Evolutionary conservation across 2,113 vertebrate genomes (phyloP).

Genomic region (Phocoena phocoena): DNA sequence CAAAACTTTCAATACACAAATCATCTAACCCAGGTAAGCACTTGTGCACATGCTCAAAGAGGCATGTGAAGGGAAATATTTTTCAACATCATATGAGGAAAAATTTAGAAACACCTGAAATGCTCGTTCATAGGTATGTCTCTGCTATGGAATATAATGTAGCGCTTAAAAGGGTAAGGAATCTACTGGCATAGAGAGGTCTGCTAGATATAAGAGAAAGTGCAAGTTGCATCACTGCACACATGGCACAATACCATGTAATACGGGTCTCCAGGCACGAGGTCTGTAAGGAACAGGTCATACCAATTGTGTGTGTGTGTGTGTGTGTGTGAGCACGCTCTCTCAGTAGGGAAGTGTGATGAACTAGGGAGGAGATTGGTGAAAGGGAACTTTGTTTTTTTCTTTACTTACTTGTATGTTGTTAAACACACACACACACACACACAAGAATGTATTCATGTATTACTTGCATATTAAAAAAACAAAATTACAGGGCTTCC

Average conservation of each 20-base stretch:
- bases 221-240: not conserved
- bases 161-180: not conserved
- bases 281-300: not conserved
- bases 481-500: not conserved
- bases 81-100: not conserved
- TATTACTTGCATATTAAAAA: not conserved
- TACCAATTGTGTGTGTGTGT: too few relatives aligned
- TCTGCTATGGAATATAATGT: not conserved
- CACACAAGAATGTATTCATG: not conserved
- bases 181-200: not conserved
- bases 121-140: not conserved
- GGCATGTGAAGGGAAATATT: not conserved
- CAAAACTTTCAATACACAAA: not conserved
- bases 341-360: not conserved
- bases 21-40: not conserved
- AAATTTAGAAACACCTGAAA: not conserved
- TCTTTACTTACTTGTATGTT: not conserved
- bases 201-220: not conserved
- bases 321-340: too few relatives aligned
- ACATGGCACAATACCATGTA: rapidly evolving
- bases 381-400: not conserved
- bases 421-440: not conserved
- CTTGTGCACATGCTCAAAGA: not conserved
- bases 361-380: not conserved
- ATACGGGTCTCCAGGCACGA: not conserved